These are phyloP conservation scores for Galemys pyrenaicus DNA, from an alignment of 2,113 vertebrate species.

Conservation along the genomic window DNA sequence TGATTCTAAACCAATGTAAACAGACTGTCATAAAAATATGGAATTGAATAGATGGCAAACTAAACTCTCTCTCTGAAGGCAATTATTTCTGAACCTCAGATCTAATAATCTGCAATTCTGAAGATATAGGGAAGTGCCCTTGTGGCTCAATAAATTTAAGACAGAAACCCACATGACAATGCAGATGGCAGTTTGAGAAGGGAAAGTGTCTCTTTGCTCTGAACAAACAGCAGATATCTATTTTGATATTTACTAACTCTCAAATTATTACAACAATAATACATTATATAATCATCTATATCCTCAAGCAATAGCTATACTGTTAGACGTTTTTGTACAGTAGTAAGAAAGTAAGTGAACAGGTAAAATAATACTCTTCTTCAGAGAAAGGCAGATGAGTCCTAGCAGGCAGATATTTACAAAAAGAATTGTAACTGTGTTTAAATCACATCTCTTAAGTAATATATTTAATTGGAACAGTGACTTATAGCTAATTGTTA, in stretches of 20 bases:
- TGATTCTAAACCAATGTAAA: constrained; percentile 80
- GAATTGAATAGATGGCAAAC: constrained; percentile 62
- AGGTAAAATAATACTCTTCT: constrained; percentile 8
- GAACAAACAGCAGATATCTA: constrained; percentile 54
- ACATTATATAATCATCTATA: constrained; percentile 68
- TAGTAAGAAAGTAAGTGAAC: constrained; percentile 57
- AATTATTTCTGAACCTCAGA: constrained; percentile 79
- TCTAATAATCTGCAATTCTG: constrained; percentile 75
- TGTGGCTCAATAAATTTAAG: constrained; percentile 69
- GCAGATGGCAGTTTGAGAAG: background rate
- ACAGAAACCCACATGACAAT: constrained; percentile 28
- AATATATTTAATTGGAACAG: background rate
- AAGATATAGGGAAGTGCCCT: constrained; percentile 41
- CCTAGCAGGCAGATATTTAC: background rate
- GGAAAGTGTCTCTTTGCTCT: background rate
- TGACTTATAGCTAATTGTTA: background rate
- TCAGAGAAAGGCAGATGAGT: background rate
- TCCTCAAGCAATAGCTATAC: constrained; percentile 3
- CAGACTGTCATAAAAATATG: constrained; percentile 70
- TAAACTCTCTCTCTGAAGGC: constrained; percentile 68
- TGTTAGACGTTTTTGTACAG: constrained; percentile 49
- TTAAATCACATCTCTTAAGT: background rate
- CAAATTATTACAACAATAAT: constrained; percentile 65
- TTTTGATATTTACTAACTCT: constrained; percentile 60
- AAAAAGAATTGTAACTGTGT: background rate